Conservation (phyloP, 1,140 invertebrate species). For the Theocolax elegans region DNA sequence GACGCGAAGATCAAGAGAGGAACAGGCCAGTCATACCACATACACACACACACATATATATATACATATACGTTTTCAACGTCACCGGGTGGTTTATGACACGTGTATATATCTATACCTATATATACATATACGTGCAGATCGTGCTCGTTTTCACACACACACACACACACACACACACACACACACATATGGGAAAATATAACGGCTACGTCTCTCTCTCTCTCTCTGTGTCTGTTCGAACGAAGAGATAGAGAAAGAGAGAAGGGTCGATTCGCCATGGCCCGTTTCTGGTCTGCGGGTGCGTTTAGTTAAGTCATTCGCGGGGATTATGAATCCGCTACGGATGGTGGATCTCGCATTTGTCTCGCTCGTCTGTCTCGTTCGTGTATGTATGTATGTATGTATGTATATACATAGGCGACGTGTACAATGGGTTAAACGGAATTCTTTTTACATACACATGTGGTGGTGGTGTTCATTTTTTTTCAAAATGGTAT, state of each 20-base stretch:
- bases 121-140: conserved; percentile 41
- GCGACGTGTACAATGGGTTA: no score
- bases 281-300: conserved; percentile 53
- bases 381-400: not conserved
- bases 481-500: no score
- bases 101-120: no score
- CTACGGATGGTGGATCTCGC: conserved; percentile 44
- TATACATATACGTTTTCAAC: no score
- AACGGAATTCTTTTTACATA: no score
- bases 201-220: no score
- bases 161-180: no score
- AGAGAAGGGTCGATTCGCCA: conserved; percentile 53
- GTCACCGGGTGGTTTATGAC: conserved; percentile 50
- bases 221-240: no score
- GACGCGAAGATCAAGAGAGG: conserved; percentile 31
- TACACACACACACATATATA: no score
- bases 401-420: no score
- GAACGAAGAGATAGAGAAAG: conserved; percentile 54
- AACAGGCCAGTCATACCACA: not conserved
- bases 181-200: no score
- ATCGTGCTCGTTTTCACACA: conserved; percentile 39
- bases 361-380: not conserved
- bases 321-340: conserved; percentile 56
- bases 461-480: no score
- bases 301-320: conserved; percentile 59